Base-by-base conservation (phyloP, 2,113 vertebrate genomes). In the Eretmochelys imbricata region DNA sequence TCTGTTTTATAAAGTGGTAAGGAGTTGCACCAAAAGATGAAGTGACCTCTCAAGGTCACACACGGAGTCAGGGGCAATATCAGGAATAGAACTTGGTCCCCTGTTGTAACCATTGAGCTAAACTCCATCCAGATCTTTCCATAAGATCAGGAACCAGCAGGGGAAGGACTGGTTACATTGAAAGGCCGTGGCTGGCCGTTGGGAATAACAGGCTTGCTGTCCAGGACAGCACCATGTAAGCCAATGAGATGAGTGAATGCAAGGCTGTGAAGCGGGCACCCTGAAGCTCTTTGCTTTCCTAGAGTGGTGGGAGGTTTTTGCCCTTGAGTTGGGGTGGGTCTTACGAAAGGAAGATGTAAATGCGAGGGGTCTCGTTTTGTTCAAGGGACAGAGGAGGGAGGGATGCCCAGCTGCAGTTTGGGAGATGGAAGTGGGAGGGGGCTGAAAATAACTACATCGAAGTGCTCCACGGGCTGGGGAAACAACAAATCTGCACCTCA, bases 351-450 rank as follows among this genome's bases (percentile, higher is more conserved):
- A 76, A 76, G 42, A 76, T 12, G 25, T 46, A 48, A 78, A 78
- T 27, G 42, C 6, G 12, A 93, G 57, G 24, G 53, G 4, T 62
- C 35, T 62, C n/a, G 1, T 57, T 14, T 85, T 87, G 6, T 76
- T 86, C 35, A 82, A 29, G 0, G 0, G 42, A 54, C 5, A 25
- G 38, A 82, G 8, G 10, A 48, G 42, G 24, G 11, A 29, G 38
- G 6, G 20, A 38, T 55, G 53, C 38, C 53, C 17, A 13, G 22
- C 20, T 82, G n/a, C 22, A 82, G 6, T 72, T 25, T 82, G 10
- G 25, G 54, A 24, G 24, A 54, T 10, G 5, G 54, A 82, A 53
- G 27, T 91, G 57, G 89, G 84, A 17, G 10, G 17, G 24, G 10
- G 49, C 31, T 84, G 29, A 57, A 6, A 62, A 35, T 82, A 83